Evolutionary conservation across 2,888 invertebrate genomes (phyloP).

Genomic region (Neocrepidodera transversa): DNA sequence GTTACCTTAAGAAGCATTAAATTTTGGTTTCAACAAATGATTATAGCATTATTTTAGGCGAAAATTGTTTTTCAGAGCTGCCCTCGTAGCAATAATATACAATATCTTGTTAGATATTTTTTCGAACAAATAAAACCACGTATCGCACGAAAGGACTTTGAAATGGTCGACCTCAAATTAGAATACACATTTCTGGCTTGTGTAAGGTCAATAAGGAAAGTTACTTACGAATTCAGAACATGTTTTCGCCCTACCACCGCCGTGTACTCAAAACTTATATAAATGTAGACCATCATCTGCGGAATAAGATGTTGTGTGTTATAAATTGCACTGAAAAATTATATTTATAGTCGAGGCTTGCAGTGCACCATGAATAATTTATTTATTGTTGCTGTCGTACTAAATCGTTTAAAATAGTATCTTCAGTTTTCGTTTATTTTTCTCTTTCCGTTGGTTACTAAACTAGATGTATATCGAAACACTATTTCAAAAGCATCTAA

Average conservation of each 20-base stretch:
- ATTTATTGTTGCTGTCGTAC: constrained; percentile 9
- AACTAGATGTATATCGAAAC: too few species aligned
- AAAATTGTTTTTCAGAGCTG: too few species aligned
- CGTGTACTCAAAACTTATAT: constrained; percentile 23
- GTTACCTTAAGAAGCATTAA: too few species aligned
- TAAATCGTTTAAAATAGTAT: constrained; percentile 10
- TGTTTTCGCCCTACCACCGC: constrained; percentile 5
- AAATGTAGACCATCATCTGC: constrained; percentile 21
- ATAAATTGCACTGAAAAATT: constrained; percentile 24
- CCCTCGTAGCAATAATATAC: too few species aligned
- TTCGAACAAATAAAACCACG: too few species aligned
- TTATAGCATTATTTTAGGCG: too few species aligned
- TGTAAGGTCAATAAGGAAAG: constrained; percentile 6
- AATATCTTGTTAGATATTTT: too few species aligned
- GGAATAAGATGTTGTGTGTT: constrained; percentile 15
- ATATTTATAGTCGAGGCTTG: constrained; percentile 13
- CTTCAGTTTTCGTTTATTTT: too few species aligned
- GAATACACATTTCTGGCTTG: constrained; percentile 4
- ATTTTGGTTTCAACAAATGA: too few species aligned
- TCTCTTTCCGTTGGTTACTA: too few species aligned
- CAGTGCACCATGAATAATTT: constrained; percentile 10
- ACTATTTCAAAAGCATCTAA: too few species aligned
- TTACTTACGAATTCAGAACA: constrained; percentile 1
- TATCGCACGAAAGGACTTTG: not conserved
- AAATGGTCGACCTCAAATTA: not conserved